Percentiles rank a stretch among this genome's conserved stretches.
Evolutionary conservation across 2,113 vertebrate species (phyloP).

Genomic region (Cheilinus undulatus): DNA sequence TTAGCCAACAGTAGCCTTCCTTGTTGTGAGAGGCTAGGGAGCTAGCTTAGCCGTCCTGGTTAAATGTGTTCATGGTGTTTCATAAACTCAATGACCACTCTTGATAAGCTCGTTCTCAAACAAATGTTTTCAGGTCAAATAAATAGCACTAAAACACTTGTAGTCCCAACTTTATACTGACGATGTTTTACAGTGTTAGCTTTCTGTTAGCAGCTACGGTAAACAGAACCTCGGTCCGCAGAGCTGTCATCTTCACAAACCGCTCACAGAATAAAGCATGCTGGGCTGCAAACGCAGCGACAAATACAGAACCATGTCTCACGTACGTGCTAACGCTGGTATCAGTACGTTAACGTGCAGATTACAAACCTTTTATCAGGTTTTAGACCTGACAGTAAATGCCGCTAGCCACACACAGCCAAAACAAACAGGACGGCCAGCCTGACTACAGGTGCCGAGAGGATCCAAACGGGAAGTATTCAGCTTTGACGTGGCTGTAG

Average conservation of each 20-base stretch:
- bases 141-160: background rate
- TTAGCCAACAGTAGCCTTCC: conserved; percentile 52
- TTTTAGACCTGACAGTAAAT: conserved; percentile 52
- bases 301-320: background rate
- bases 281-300: background rate
- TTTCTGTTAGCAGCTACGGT: conserved; percentile 31
- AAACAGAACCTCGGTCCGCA: background rate
- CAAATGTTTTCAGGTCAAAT: rapidly evolving
- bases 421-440: conserved; percentile 59
- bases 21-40: background rate
- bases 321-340: rapidly evolving
- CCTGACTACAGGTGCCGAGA: conserved; percentile 50
- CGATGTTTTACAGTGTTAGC: conserved; percentile 1
- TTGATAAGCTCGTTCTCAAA: rapidly evolving
- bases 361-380: conserved; percentile 64
- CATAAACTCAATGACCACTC: rapidly evolving
- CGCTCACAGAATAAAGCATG: background rate
- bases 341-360: too few relatives aligned
- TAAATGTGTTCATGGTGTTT: background rate
- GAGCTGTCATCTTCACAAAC: conserved; percentile 5
- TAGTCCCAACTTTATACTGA: background rate
- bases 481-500: conserved; percentile 26
- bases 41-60: background rate
- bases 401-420: conserved; percentile 27
- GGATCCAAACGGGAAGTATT: conserved; percentile 26